Percentiles rank a stretch among this genome's conserved stretches.
Evolutionary conservation across 2,888 invertebrate genomes (phyloP).

Genomic region (Rhogogaster chlorosoma): DNA sequence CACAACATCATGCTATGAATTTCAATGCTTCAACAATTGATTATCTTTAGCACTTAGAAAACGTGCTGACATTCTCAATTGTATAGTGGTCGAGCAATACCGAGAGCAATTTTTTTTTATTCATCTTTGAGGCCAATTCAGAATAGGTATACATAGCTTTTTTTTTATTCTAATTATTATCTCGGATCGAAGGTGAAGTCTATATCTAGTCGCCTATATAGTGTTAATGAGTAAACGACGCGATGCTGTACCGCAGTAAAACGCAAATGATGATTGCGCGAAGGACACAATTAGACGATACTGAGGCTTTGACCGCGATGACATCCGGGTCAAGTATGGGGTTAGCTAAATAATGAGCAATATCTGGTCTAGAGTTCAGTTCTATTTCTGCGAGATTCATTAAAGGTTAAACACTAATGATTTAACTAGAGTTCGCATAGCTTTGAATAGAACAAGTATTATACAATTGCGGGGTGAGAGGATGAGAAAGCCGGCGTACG

Average conservation of each 20-base stretch:
- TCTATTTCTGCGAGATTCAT: background rate
- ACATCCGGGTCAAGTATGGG: background rate
- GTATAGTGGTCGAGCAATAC: background rate
- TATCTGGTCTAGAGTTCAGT: background rate
- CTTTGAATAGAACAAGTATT: background rate
- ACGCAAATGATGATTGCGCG: background rate
- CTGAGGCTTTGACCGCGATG: background rate
- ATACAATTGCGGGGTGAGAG: background rate
- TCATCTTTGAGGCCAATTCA: background rate
- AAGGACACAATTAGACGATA: background rate
- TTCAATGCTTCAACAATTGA: background rate
- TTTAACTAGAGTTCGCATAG: background rate
- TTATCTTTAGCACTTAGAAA: background rate
- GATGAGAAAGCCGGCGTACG: background rate
- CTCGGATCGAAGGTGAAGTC: background rate
- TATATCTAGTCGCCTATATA: background rate
- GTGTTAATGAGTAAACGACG: background rate
- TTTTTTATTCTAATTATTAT: background rate
- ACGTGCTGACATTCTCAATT: background rate
- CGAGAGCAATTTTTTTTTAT: background rate
- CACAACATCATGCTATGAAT: background rate
- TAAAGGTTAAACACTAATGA: background rate
- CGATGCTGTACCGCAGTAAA: background rate
- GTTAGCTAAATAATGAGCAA: background rate
- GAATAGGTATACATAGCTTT: background rate